Evolutionary conservation across 2,888 invertebrate species (phyloP), one percentile per base, ranked within the genome.

Genomic region (Pollenia angustigena): DNA sequence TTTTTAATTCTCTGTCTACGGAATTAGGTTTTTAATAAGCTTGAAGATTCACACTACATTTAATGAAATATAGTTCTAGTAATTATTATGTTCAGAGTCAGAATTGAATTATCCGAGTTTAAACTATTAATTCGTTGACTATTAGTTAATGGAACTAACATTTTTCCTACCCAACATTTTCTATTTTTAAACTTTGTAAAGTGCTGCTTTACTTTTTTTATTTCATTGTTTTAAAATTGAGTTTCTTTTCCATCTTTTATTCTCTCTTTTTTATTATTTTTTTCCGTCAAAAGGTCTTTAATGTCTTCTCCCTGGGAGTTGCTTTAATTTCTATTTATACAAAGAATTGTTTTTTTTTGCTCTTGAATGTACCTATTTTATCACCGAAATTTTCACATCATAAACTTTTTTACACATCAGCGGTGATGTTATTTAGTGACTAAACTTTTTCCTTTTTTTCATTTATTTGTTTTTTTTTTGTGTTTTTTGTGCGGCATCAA

Each of bases 361-460:
- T 69, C 42, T 56, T 58, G 50, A 78, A 76, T 76, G 71, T 85
- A n/a, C n/a, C n/a, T n/a, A 78, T 84, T 87, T 84, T 87, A 87
- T 87, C 87, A 74, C 87, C 81, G 81, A 87, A 87, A 87, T 87
- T 87, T 87, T 87, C 87, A 87, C 87, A 87, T 87, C 87, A 87
- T 87, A 87, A 87, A 87, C 40, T 87, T 87, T 87, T 87, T 87
- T 84, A 87, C 87, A 87, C 87, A 81, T 87, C 87, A 87, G 76
- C 87, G 87, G 60, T 87, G 80, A 87, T 87, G 87, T 87, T 87
- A 87, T 87, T 87, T 87, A 87, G 87, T 81, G 81, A 87, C 83
- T 72, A 81, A 86, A 86, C 71, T 83, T 76, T 80, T 76, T 66
- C 23, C n/a, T 66, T 83, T 75, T 78, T 68, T 50, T 32, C 46